Evolutionary conservation across 2,888 invertebrate genomes (phyloP).

Genomic region (Gibbula magus): DNA sequence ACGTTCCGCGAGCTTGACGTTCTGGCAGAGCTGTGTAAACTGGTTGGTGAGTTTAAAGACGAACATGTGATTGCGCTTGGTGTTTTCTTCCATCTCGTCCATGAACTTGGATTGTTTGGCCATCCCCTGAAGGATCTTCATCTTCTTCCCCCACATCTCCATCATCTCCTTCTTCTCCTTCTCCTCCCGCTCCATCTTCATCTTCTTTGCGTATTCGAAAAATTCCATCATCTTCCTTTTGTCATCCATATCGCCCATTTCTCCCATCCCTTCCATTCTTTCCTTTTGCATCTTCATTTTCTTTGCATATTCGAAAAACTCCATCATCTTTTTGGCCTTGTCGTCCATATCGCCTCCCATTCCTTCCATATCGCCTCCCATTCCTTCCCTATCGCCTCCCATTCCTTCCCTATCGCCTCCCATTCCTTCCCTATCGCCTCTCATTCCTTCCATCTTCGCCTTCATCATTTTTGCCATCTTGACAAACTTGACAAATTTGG

Average conservation of each 20-base stretch:
- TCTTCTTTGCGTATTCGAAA: not conserved
- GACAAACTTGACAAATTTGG: not conserved
- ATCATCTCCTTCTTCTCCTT: not conserved
- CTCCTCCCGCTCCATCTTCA: not conserved
- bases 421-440: not conserved
- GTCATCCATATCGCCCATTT: not conserved
- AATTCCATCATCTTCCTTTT: not conserved
- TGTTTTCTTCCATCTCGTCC: not conserved
- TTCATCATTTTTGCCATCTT: not conserved
- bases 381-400: not conserved
- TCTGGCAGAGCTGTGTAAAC: not conserved
- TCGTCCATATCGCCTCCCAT: not conserved
- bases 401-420: not conserved
- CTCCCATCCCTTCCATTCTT: not conserved
- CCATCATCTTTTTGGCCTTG: not conserved
- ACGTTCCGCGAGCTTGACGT: not conserved
- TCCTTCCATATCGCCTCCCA: not conserved
- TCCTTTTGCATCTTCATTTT: not conserved
- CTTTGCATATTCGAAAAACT: not conserved
- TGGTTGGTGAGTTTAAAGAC: not conserved
- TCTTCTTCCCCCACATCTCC: not conserved
- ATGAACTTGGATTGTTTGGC: not conserved
- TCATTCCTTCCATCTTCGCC: too few relatives aligned
- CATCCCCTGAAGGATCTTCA: not conserved
- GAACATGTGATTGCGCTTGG: not conserved